phyloP scores from a whole-genome alignment of 2,888 invertebrate species.

The Cremastinae sp. region DNA sequence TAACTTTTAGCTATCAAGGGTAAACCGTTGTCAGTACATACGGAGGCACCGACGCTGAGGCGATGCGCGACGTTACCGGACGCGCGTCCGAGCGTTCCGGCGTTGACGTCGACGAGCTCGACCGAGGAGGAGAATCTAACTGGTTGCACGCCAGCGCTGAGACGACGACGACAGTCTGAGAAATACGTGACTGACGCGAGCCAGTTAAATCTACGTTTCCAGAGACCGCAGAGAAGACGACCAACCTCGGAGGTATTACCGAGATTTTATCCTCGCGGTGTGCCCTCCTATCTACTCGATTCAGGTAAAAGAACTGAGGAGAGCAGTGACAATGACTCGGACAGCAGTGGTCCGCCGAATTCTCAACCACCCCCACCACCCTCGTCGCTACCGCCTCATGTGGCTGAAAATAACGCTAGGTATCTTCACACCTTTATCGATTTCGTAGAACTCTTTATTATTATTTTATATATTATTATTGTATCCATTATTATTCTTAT shows the following conservation, averaged over 20 bases:
- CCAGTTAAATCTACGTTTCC: conserved; percentile 90
- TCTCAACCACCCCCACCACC: conserved; percentile 74
- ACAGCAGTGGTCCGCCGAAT: conserved; percentile 73
- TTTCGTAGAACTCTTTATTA: conserved; percentile 37
- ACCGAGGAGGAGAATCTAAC: conserved; percentile 78
- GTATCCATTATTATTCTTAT: background rate
- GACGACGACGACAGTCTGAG: conserved; percentile 88
- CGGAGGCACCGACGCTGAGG: conserved; percentile 73
- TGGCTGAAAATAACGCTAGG: conserved; percentile 78
- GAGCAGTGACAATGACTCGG: conserved; percentile 78
- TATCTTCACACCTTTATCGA: conserved; percentile 61
- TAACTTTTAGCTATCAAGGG: conserved; percentile 76
- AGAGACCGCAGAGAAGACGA: conserved; percentile 82
- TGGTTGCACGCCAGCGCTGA: conserved; percentile 85
- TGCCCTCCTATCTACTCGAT: conserved; percentile 76
- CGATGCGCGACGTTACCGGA: conserved; percentile 80
- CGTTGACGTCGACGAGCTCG: conserved; percentile 75
- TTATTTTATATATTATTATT: too few relatives aligned
- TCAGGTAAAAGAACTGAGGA: conserved; percentile 75
- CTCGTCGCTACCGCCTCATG: conserved; percentile 75
- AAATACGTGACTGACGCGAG: conserved; percentile 93
- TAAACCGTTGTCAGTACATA: conserved; percentile 73
- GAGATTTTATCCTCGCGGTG: conserved; percentile 74
- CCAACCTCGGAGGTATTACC: conserved; percentile 74
- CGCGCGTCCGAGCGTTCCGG: conserved; percentile 73